Evolutionary conservation across 2,113 vertebrate species (phyloP), one percentile per base, ranked within the genome.

Genomic region (Onychostruthus taczanowskii): DNA sequence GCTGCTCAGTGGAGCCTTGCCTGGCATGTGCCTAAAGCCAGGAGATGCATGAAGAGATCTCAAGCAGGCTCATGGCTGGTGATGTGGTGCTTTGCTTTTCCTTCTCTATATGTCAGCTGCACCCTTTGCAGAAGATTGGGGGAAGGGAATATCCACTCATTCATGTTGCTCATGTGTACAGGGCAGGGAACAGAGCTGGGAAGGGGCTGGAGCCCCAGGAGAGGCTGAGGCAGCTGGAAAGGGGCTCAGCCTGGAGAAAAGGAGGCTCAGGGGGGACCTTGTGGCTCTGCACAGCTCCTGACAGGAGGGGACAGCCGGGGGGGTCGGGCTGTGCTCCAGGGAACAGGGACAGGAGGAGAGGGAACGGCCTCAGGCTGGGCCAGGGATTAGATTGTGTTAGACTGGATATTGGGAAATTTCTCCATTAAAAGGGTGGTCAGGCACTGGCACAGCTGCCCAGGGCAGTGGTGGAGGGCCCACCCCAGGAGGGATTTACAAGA

Each of bases 11-110:
- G 47, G 11, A 53, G 9, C 23, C 56, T 58, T 44, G 31, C 26
- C 47, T 63, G 62, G 13, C 35, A 46, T 28, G 39, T 39, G 39
- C 37, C 68, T 30, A 30, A 72, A 43, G 13, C 20, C 76, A 89
- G 35, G 72, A 89, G 39, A 44, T 26, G 7, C n/a, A 49, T 6
- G 11, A 7, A 39, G 37, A 66, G 13, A 41, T 47, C 27, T 74
- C 1, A 0, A 17, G 67, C 2, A 46, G 58, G 20, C 5, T 79
- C 26, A 5, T 43, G 2, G 0, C 62, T 64, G 35, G 6, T n/a
- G 30, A 59, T 50, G 9, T 3, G 12, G 2, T 9, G 7, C 26
- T 83, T 72, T 66, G 15, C 12, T 74, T 78, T 37, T 56, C 13
- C 13, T 30, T 68, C 10, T 27, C 58, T 9, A 0, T 16, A 13